Conservation (phyloP, 2,888 invertebrate genomes). For the Morpho helenor region DNA sequence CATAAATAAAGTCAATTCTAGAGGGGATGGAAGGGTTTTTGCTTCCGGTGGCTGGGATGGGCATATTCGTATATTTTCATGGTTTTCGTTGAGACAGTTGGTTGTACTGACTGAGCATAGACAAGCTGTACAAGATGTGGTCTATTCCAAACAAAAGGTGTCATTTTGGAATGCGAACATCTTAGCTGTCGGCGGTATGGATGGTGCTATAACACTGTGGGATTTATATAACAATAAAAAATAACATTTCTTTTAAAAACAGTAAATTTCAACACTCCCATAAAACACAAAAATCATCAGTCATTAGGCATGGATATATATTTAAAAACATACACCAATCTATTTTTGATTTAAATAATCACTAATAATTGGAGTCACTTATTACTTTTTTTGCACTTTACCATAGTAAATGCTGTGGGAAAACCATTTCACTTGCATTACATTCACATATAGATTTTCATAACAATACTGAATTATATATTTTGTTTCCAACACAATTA, state of each 20-base stretch:
- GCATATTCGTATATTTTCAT: slow-evolving; percentile 86
- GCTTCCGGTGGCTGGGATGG: slow-evolving; percentile 89
- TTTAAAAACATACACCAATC: no score
- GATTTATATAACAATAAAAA: slow-evolving; percentile 83
- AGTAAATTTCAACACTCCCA: no score
- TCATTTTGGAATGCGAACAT: slow-evolving; percentile 85
- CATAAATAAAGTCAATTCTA: slow-evolving; percentile 82
- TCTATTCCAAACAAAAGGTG: slow-evolving; percentile 82
- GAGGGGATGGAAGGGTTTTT: slow-evolving; percentile 86
- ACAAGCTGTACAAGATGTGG: slow-evolving; percentile 84
- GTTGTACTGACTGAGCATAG: slow-evolving; percentile 87
- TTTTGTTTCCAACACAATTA: no score
- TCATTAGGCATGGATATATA: no score
- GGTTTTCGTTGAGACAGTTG: slow-evolving; percentile 85
- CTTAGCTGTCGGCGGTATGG: slow-evolving; percentile 88
- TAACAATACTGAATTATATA: no score
- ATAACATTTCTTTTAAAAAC: slow-evolving; percentile 25
- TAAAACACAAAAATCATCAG: no score
- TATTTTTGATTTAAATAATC: no score
- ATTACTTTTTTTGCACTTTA: no score
- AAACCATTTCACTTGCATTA: no score
- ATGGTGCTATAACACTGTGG: slow-evolving; percentile 89
- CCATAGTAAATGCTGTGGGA: no score
- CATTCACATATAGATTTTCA: no score
- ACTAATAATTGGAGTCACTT: no score